Conservation (phyloP, 2,888 invertebrate genomes). For the Drosophila subsilvestris region DNA sequence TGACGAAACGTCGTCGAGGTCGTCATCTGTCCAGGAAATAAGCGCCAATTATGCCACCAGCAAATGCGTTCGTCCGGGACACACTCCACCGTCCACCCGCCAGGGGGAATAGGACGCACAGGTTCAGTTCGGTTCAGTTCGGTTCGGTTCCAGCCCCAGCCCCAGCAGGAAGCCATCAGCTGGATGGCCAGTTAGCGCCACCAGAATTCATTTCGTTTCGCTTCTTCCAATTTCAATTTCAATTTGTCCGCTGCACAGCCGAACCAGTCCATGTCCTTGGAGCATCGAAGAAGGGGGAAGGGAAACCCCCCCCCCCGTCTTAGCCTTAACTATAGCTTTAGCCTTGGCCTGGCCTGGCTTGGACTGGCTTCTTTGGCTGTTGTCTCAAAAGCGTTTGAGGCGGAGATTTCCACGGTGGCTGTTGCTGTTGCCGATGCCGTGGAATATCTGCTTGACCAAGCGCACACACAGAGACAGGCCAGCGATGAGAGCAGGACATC, state of each 20-base stretch:
- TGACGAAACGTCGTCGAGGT: constrained; percentile 66
- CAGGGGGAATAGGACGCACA: constrained; percentile 1
- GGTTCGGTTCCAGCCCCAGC: constrained; percentile 15
- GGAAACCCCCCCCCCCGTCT: neutral
- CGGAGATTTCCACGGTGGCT: constrained; percentile 4
- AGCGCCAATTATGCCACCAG: constrained; percentile 81
- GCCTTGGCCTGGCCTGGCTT: neutral
- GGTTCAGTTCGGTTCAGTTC: constrained; percentile 27
- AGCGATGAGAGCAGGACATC: constrained; percentile 18
- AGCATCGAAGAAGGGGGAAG: neutral
- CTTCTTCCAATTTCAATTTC: constrained; percentile 78
- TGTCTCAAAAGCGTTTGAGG: constrained; percentile 46
- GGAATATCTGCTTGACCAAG: constrained; percentile 78
- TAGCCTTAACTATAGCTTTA: neutral
- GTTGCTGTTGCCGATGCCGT: constrained; percentile 33
- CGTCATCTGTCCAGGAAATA: constrained; percentile 80
- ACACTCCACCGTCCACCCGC: neutral
- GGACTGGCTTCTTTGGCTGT: constrained; percentile 19
- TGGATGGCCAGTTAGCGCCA: constrained; percentile 73
- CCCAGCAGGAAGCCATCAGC: constrained; percentile 73
- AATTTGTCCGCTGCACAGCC: constrained; percentile 73
- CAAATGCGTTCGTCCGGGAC: constrained; percentile 63
- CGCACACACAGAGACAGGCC: constrained; percentile 53
- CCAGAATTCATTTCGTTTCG: constrained; percentile 76
- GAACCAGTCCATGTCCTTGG: constrained; percentile 54